A percentile compares a stretch with the other conserved stretches of the same genome.
Evolutionary conservation across 2,888 invertebrate species (phyloP).

Genomic region (Lucinisca nassula): DNA sequence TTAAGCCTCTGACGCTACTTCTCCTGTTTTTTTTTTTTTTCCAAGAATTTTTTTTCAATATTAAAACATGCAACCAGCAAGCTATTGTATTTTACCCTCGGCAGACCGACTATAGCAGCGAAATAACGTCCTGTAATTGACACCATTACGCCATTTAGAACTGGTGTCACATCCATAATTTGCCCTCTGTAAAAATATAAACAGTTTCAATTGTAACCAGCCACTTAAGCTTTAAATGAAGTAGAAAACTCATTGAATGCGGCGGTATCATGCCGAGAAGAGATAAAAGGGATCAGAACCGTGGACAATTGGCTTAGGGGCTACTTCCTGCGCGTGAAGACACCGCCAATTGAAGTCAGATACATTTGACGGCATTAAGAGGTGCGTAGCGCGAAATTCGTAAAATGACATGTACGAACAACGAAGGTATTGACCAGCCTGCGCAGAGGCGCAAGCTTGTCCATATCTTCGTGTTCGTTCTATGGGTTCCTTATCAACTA

Average conservation of each 20-base stretch:
- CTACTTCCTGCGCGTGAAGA: slow-evolving; percentile 8
- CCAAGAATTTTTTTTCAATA: too few relatives aligned
- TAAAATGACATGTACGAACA: too few relatives aligned
- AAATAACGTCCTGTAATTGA: neutral
- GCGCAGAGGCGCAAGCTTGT: too few relatives aligned
- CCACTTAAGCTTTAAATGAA: slow-evolving; percentile 17
- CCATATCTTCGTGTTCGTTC: too few relatives aligned
- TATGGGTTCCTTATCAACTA: too few relatives aligned
- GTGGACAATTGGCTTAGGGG: slow-evolving; percentile 16
- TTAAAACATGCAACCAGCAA: neutral
- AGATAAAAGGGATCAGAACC: slow-evolving; percentile 2
- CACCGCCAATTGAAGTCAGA: slow-evolving; percentile 14
- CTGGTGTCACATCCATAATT: slow-evolving; percentile 52
- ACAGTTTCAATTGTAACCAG: slow-evolving; percentile 7
- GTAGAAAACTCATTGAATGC: neutral
- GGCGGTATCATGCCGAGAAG: neutral
- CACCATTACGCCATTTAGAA: slow-evolving; percentile 38
- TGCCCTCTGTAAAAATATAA: slow-evolving; percentile 41
- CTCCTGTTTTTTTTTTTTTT: too few relatives aligned
- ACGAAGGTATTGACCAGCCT: too few relatives aligned
- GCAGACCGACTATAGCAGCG: neutral
- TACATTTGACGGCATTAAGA: neutral
- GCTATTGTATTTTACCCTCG: slow-evolving; percentile 3
- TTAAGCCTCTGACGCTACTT: too few relatives aligned
- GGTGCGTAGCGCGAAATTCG: too few relatives aligned